These are phyloP conservation scores for Hystrix cristata DNA, from an alignment of 2,113 vertebrate species.

Conservation along the genomic window DNA sequence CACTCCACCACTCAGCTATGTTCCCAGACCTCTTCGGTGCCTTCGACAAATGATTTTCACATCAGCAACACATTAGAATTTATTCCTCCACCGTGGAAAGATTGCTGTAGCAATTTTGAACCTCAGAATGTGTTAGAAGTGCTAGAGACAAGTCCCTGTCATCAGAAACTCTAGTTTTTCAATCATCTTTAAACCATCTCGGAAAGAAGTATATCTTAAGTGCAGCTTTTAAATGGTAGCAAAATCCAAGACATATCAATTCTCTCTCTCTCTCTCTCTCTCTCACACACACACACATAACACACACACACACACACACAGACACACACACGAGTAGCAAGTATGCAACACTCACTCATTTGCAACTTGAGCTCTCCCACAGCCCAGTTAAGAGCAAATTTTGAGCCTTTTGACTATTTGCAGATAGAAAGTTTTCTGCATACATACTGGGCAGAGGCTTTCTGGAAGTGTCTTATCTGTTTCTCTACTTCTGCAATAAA, in stretches of 20 bases:
- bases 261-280: no score
- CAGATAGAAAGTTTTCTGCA: background rate
- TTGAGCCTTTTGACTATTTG: background rate
- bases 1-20: background rate
- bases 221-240: background rate
- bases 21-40: background rate
- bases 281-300: no score
- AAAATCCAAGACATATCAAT: background rate
- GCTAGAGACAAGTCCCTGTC: background rate
- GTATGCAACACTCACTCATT: background rate
- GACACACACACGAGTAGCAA: background rate
- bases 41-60: background rate
- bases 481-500: background rate
- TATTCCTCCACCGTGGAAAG: background rate
- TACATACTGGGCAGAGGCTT: background rate
- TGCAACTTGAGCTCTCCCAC: background rate
- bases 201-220: background rate
- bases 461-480: background rate
- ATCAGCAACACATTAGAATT: background rate
- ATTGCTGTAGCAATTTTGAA: background rate
- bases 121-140: background rate
- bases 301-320: background rate
- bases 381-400: background rate
- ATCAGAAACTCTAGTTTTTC: background rate
- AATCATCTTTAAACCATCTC: background rate